Conservation (phyloP, 2,113 vertebrate genomes). For the Callopanchax toddi region DNA sequence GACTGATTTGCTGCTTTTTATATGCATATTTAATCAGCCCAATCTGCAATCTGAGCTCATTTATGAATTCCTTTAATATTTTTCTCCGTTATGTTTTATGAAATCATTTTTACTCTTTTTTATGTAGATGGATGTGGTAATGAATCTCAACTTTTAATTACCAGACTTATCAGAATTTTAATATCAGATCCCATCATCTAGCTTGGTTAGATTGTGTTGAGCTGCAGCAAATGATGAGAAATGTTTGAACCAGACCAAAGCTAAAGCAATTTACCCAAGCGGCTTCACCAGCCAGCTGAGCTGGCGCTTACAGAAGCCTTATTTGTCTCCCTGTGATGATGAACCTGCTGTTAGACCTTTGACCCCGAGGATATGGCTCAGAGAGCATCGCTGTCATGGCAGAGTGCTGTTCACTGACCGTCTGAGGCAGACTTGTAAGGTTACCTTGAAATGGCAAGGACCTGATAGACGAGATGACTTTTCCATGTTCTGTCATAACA, state of each 20-base stretch:
- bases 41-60: constrained; percentile 21
- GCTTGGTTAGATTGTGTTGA: background rate
- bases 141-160: constrained; percentile 4
- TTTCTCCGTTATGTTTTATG: background rate
- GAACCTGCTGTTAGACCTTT: constrained; percentile 56
- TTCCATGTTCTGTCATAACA: constrained; percentile 39
- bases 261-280: constrained; percentile 17
- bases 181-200: background rate
- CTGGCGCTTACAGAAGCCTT: constrained; percentile 24
- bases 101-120: constrained; percentile 8
- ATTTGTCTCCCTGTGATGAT: constrained; percentile 54
- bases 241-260: constrained; percentile 6
- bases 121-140: background rate
- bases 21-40: constrained; percentile 22
- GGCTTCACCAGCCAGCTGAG: constrained; percentile 29
- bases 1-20: constrained; percentile 33
- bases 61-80: constrained; percentile 10
- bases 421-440: constrained; percentile 50
- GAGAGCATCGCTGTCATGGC: constrained; percentile 35
- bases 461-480: constrained; percentile 62
- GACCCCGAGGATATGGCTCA: constrained; percentile 54
- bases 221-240: background rate
- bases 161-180: constrained; percentile 6
- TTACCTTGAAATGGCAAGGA: constrained; percentile 65
- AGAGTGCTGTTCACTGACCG: constrained; percentile 24